Base-by-base conservation (phyloP, 23 tunicate genomes). In the Trididemnum clinides region DNA sequence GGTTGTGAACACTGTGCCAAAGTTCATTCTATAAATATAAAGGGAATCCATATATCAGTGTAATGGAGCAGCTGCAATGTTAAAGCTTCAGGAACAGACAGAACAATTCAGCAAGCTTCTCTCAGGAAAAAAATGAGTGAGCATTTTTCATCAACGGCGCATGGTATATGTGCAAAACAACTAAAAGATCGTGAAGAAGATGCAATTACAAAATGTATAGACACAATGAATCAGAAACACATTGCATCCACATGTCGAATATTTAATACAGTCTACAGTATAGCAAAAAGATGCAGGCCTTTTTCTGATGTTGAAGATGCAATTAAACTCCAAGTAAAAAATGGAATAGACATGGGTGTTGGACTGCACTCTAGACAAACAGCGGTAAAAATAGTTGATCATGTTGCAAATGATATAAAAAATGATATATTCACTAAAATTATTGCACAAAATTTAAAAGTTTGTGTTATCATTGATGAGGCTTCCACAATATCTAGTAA, bases 201-300 rank as follows among this genome's bases (percentile, higher is more conserved):
- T 62, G 23, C 21, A 18, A 22, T 62, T 20, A 12, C 23, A 62
- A 62, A 22, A 62, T 18, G 70, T 5, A 23, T 18, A 18, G 27
- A 62, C 6, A 23, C 70, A 23, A 62, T 18, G 70, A 44, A 44
- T 44, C 10, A 44, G 54, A 44, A 44, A 44, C 54, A 15, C 63
- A 80, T 80, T 64, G 80, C 35, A 10, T 82, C 83, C 29, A 72
- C 86, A 23, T 22, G 15, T 27, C 33, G 29, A 72, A 62, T 82
- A 20, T 82, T 82, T 33, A 82, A 82, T 82, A 82, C 86, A 76
- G 86, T 82, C 18, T 82, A 82, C 86, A 72, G 86, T 82, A 30
- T 82, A 21, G 10, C 86, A 34, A 82, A 82, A 82, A n/a, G 83
- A 33, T 33, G 58, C 33, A 12, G 57, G 25, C 84, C 82, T 12